Evolutionary conservation across 2,113 vertebrate genomes (phyloP), one percentile per base, ranked within the genome.

Genomic region (Symphodus melops): DNA sequence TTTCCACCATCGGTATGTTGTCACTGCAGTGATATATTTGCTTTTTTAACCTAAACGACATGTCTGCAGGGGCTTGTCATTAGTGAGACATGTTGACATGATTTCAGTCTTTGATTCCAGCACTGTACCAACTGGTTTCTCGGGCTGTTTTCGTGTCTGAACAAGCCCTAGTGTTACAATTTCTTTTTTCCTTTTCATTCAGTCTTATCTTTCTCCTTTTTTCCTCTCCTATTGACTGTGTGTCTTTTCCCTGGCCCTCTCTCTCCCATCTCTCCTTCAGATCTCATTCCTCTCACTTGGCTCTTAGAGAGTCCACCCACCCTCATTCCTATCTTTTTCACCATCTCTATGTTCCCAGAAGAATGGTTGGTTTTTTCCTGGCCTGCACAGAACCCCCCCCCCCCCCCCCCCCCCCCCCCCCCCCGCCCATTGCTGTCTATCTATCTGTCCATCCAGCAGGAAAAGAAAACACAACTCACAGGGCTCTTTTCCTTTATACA

Each of bases 1-100:
- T 98, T 88, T 98, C 96, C 73, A 98, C 97, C 81, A 98, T 98
- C 55, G 97, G 97, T 98, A 93, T 83, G 96, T 93, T 61, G 23
- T n/a, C 48, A 51, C n/a, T 11, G 6, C 2, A 4, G 42, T 74
- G 23, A 44, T 28, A 48, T 39, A 25, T 71, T 72, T 78, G 13
- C 23, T 13, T 17, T 39, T 2, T 33, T 33, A 33, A 33, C 28
- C 28, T 12, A 51, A 41, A n/a, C 25, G 48, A 56, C 33, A 64
- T 58, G 52, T 63, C 39, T 79, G 41, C 54, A 5, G 8, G 61
- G 51, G 73, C 54, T 61, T 12, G 20, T 53, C 44, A 65, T 17
- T 48, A 48, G 10, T 21, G 11, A 56, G 10, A 65, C 21, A 20
- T 37, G 82, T 52, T 76, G 73, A 42, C 62, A 39, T 51, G 19